Base-by-base conservation (phyloP, 2,113 vertebrate genomes). In the Apistogramma diplotaenia region DNA sequence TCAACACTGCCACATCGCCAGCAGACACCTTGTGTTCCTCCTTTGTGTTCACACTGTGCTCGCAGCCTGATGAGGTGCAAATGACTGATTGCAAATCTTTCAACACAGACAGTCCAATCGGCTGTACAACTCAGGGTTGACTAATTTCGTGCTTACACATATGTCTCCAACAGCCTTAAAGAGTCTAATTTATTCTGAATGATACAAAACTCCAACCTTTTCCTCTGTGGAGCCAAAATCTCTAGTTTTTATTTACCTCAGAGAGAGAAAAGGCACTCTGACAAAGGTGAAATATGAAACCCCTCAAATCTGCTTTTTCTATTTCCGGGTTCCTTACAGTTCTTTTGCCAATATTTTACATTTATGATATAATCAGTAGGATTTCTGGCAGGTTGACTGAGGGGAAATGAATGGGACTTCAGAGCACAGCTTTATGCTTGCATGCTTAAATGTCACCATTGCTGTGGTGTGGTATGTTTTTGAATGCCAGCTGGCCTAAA, bases 11-110 rank as follows among this genome's bases (percentile, higher is more conserved):
- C 53, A 19, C 19, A 4, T 43, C 19, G 43, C 33, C 49, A 5
- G 72, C 73, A 46, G 49, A 31, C 2, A 15, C 15, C 46, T 82
- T 31, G 72, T 72, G 65, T 40, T 19, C 19, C 37, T 46, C 78
- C 74, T 77, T 85, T 75, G 76, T 87, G 78, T 65, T 67, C 54
- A 49, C 43, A 61, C 75, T 23, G 13, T 46, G 54, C 35, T 90
- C 67, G 81, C 85, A 2, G 57, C 56, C 40, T 1, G 10, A 31
- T 37, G 62, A 54, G 67, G 74, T 53, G 73, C 73, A 90, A 78
- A 90, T 67, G 78, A 59, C 59, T 4, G 62, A 76, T 81, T 81
- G 75, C 54, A 0, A 40, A 55, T 79, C 46, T 78, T 74, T 73
- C 46, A 81, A 59, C 78, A 72, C 71, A 4, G 2, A 46, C 57